Evolutionary conservation across 2,797 vertebrate species (phyloP), one percentile per base, ranked within the genome.

Genomic region (Parauchenoglanis punctatus): DNA sequence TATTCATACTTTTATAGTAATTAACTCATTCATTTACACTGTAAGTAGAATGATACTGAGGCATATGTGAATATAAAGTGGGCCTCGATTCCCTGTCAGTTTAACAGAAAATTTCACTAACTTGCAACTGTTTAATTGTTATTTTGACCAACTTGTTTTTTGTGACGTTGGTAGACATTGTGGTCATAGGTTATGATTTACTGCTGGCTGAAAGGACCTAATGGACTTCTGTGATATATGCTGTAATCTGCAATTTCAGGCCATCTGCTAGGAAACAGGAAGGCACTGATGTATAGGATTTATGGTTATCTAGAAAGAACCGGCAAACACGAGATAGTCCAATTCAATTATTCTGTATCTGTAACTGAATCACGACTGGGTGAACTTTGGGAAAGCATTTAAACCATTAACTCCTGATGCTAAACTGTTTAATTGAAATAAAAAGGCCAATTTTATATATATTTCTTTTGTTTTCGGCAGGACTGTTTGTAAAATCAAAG

Each of bases 241-340:
- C 59, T 52, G 23, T 54, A 83, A 68, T 83, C 81, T 54, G 15
- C 68, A 44, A 84, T 84, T 58, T 73, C 52, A 84, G 52, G 12
- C 52, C 83, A 72, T 84, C 67, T 73, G 83, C 83, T 44, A 84
- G 83, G 61, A 84, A 72, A 58, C 83, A 84, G 83, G 83, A 84
- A 58, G 52, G 23, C 52, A n/a, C 31, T 73, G 67, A 84, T 84
- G 1, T 59, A 58, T 56, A 84, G 83, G 52, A 84, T 84, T 84
- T 84, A 73, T 73, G 49, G 31, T n/a, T 44, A 73, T 73, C 52
- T 73, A 84, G 67, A 84, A 23, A 44, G 31, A 73, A 58, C 31
- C 0, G 52, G 31, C 25, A 15, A 84, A 58, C 82, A 72, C 63
- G 5, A 68, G 81, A 52, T 23, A 59, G 68, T 59, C 73, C 67